These are phyloP conservation scores for Girardinichthys multiradiatus DNA, from an alignment of 2,113 vertebrate species.

Conservation along the genomic window DNA sequence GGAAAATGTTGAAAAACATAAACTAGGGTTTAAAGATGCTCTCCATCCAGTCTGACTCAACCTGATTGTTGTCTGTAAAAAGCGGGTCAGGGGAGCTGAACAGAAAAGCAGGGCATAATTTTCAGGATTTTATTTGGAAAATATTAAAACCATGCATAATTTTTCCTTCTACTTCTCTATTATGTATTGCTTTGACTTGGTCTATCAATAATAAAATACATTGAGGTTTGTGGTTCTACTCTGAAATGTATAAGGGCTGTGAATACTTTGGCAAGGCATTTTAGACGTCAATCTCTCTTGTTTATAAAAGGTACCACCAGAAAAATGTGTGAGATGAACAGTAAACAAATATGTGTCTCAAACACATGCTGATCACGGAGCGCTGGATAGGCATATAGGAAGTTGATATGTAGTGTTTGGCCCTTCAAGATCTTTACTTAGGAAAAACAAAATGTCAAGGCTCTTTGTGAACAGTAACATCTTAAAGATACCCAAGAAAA, in stretches of 20 bases:
- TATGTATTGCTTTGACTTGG: not conserved
- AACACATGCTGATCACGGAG: not conserved
- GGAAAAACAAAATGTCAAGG: slow-evolving; percentile 12
- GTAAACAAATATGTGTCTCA: not conserved
- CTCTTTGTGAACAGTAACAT: slow-evolving; percentile 4
- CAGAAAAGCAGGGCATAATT: too few species aligned
- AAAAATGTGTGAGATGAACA: not conserved
- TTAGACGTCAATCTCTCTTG: not conserved
- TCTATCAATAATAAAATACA: not conserved
- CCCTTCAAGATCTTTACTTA: not conserved
- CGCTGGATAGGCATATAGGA: not conserved
- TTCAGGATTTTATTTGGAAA: too few species aligned
- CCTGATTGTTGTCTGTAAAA: too few species aligned
- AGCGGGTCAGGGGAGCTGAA: too few species aligned
- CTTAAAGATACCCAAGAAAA: slow-evolving; percentile 21
- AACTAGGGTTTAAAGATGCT: too few species aligned
- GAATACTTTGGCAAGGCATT: not conserved
- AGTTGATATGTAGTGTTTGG: slow-evolving; percentile 7
- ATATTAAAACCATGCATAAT: not conserved
- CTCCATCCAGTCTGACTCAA: too few species aligned
- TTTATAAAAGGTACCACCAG: not conserved
- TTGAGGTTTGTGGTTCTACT: not conserved
- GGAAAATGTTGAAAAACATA: too few species aligned
- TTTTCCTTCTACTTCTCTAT: not conserved
- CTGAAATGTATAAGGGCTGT: not conserved